These are phyloP conservation scores for Linnaemya tessellans DNA, from an alignment of 2,888 invertebrate species.

Conservation along the genomic window DNA sequence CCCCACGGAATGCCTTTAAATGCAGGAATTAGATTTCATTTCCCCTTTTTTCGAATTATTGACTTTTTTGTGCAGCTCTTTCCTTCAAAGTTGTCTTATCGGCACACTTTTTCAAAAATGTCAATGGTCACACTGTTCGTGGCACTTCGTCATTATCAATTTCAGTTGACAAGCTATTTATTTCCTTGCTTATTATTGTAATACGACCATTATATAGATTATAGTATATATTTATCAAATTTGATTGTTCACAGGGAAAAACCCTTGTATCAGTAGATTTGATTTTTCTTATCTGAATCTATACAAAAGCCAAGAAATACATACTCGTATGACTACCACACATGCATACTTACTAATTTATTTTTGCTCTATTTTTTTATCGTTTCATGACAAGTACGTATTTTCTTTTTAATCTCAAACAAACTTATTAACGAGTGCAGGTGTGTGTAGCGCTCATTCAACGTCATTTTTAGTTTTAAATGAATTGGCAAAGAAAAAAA, in stretches of 20 bases:
- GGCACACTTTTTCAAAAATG: too few relatives aligned
- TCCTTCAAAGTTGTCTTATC: too few relatives aligned
- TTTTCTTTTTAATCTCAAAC: neutral
- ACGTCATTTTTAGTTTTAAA: conserved; percentile 3
- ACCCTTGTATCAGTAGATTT: neutral
- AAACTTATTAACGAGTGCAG: neutral
- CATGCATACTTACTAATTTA: too few relatives aligned
- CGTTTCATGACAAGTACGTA: neutral
- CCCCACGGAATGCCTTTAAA: too few relatives aligned
- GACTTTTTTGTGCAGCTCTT: too few relatives aligned
- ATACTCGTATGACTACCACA: too few relatives aligned
- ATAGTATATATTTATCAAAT: neutral
- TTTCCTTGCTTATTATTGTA: neutral
- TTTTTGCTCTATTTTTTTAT: neutral
- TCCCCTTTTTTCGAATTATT: too few relatives aligned
- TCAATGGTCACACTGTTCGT: too few relatives aligned
- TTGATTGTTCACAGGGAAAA: neutral
- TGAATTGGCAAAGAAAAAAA: neutral
- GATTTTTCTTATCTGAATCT: neutral
- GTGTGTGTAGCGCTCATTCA: neutral
- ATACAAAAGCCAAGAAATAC: neutral
- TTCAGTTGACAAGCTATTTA: neutral
- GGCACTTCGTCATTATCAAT: neutral
- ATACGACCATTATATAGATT: neutral
- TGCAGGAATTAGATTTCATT: too few relatives aligned